Base-by-base conservation (phyloP, 1,140 invertebrate species). In the Ridgeia piscesae region DNA sequence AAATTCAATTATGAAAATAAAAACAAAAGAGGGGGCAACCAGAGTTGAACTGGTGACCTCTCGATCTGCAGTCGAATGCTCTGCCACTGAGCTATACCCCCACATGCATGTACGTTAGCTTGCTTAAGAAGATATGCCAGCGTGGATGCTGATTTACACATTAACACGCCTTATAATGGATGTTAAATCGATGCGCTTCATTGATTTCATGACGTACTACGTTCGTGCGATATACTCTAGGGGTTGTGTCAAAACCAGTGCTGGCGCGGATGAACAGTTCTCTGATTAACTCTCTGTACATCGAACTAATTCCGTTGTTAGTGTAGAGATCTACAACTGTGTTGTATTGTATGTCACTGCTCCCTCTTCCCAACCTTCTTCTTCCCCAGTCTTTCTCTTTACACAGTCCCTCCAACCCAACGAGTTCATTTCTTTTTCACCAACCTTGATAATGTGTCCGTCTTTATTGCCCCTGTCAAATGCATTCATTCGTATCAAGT, bases 11-110 rank as follows among this genome's bases (percentile, higher is more conserved):
- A 77, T 77, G 2, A 27, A 14, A 77, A 31, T 21, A 17, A 77
- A 14, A 21, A 77, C 2, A 77, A 77, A 77, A 77, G 58, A 77
- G 58, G 58, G 58, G 58, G 58, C 58, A 77, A 77, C 58, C 58
- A 21, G 58, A 77, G 58, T 77, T 77, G 58, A 77, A 77, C 58
- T 21, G 58, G 58, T 77, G 58, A 77, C 58, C 58, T 77, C 58
- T 77, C 58, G 58, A 77, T 77, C 58, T 77, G 58, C 58, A 77
- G 58, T 77, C 58, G 58, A 77, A 77, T 77, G 58, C 58, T 77
- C 58, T 77, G 58, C 58, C 58, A 77, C 58, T 77, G 58, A 77
- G 58, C 58, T 77, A 77, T 77, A 77, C 58, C 58, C 58, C 58
- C 58, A 77, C 11, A 77, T 77, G 58, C 58, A 21, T 14, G 27